phyloP scores from a whole-genome alignment of 2,888 invertebrate genomes.

The Arenicola marina region DNA sequence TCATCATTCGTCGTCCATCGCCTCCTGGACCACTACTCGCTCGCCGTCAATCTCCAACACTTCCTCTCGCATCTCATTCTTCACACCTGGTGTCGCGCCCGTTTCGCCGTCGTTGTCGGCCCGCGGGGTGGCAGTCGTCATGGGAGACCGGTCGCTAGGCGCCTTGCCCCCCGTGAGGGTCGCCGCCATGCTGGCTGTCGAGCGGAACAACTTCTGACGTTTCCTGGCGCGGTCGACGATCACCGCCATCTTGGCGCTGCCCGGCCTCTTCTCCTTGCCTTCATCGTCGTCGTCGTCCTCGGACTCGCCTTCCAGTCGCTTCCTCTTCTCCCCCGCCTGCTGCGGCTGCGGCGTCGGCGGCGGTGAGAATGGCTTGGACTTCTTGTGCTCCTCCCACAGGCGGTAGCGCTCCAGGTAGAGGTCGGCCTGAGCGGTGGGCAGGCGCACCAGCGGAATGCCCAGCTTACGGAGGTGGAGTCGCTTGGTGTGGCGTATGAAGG shows the following conservation, averaged over 20 bases:
- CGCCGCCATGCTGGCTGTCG: no score
- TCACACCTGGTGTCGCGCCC: neutral
- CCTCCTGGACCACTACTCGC: neutral
- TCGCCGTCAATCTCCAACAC: neutral
- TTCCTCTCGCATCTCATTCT: constrained; percentile 2
- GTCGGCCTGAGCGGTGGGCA: neutral
- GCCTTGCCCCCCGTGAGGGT: no score
- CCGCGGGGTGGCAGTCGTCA: no score
- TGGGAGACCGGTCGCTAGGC: no score
- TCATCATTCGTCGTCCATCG: no score
- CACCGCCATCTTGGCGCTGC: no score
- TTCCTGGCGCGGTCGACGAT: no score
- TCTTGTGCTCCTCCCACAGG: neutral
- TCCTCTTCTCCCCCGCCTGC: no score
- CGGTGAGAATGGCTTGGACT: no score
- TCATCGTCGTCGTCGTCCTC: neutral
- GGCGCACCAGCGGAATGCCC: neutral
- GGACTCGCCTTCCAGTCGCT: neutral
- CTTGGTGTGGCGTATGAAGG: neutral
- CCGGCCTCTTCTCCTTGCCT: no score
- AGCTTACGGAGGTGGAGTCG: neutral
- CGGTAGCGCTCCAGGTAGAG: neutral
- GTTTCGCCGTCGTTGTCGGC: neutral
- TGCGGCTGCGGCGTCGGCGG: no score
- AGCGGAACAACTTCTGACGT: no score